Evolutionary conservation across 2,888 invertebrate species (phyloP), one percentile per base, ranked within the genome.

Genomic region (Dynastes tityus): DNA sequence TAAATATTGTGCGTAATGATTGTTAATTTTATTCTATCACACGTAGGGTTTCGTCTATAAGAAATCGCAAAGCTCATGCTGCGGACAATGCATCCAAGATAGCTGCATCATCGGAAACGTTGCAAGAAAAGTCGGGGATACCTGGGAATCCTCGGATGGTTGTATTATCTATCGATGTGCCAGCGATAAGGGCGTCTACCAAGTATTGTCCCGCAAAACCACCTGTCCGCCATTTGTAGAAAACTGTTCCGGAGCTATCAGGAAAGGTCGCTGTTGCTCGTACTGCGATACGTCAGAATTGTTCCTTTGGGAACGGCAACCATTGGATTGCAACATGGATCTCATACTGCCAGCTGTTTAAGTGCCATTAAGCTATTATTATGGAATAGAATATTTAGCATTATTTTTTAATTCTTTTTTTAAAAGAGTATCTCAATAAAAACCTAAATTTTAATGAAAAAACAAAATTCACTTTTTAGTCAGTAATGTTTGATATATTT

Each of bases 61-160:
- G 45, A 70, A 70, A 55, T 53, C 32, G n/a, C 13, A 29, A 29
- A 32, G n/a, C 2, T 3, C 1, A 29, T 70, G 70, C 32, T 70
- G 70, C 53, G 70, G 70, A 4, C 9, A 70, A 29, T 70, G 70
- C 45, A n/a, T 70, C 22, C 70, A 70, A 32, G 53, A 70, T 9
- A 70, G 70, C 29, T 70, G 70, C n/a, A 70, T 70, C 27, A 3
- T 53, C 13, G 70, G 32, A 6, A 29, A 55, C 45, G 32, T 6
- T 11, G 53, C n/a, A 3, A 70, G 11, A 22, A 53, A 70, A 16
- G 6, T n/a, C 27, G 70, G 53, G 2, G 53, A 70, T 2, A 53
- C 40, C n/a, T 70, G 70, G 70, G 2, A 9, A 6, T 70, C 70
- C 0, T 2, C 16, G 1, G 70, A 70, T n/a, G 53, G 70, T 45